Evolutionary conservation across 2,888 invertebrate species (phyloP).

Genomic region (Lepidocyrtinus sp.): DNA sequence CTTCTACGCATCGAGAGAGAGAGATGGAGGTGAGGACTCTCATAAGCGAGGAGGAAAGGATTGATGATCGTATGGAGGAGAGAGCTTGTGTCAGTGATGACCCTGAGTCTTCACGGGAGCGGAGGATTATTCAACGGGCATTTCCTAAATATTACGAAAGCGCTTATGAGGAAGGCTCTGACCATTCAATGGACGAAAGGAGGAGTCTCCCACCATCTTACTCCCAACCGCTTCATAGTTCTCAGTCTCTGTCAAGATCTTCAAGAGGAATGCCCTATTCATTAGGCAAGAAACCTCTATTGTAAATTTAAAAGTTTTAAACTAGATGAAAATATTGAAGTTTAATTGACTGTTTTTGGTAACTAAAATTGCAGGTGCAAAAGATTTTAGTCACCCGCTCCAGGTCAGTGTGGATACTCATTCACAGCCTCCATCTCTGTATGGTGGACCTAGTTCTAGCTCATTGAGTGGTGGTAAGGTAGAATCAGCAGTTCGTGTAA

Average conservation of each 20-base stretch:
- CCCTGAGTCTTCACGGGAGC: not conserved
- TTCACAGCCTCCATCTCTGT: conserved; percentile 8
- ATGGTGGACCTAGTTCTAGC: not conserved
- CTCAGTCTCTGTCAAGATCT: not conserved
- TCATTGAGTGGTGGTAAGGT: not conserved
- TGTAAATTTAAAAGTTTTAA: too few species aligned
- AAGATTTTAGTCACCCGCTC: conserved; percentile 49
- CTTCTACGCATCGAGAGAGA: not conserved
- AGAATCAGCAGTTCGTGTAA: not conserved
- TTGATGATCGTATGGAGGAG: not conserved
- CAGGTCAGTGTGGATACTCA: conserved; percentile 38
- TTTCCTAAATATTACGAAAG: conserved; percentile 26
- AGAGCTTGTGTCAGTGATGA: not conserved
- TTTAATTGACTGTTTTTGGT: too few species aligned
- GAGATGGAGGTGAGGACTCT: conserved; percentile 7
- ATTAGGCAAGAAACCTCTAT: conserved; percentile 25
- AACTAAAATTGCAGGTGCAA: conserved; percentile 26
- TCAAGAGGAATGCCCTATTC: conserved; percentile 9
- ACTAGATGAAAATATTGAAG: too few species aligned
- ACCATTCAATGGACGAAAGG: conserved; percentile 18
- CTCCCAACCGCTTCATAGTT: conserved; percentile 1
- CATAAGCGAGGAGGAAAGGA: not conserved
- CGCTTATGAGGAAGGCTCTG: conserved; percentile 23
- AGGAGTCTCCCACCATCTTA: not conserved
- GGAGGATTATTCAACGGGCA: conserved; percentile 39